Evolutionary conservation across 2,888 invertebrate genomes (phyloP), one percentile per base, ranked within the genome.

Genomic region (Pinctada fucata): DNA sequence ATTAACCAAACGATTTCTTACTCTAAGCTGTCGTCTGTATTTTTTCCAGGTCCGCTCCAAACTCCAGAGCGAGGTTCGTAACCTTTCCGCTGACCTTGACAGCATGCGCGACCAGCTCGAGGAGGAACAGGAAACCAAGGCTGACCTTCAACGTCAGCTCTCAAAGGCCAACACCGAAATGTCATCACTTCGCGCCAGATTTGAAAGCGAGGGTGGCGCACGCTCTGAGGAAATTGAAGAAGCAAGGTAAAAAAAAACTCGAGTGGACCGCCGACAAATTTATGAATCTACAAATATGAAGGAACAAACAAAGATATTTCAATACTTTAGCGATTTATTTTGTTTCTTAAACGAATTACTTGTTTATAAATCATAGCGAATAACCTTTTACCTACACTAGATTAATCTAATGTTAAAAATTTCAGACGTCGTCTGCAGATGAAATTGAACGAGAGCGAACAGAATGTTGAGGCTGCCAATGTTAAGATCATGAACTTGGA

Each of bases 31-130:
- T 31, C 31, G 31, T 31, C 31, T 31, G 31, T 31, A 31, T 31
- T 31, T 31, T 31, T 58, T 58, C 50, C 51, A 90, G 89, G 84
- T 85, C 73, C 87, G 89, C 76, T 84, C 88, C 85, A 93, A 92
- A 84, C 85, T 91, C 74, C 91, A 92, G 88, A 89, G 90, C 94
- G 99, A 99, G 94, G 97, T 97, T 96, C 97, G 99, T 94, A 99
- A 99, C 95, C 94, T 99, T 94, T 97, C 97, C 94, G 97, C 99
- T 95, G 99, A 99, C 94, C 94, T 99, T 94, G 99, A 99, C 94
- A 97, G 97, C 94, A 96, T 99, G 93, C 97, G 99, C 92, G 99
- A 99, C 94, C 98, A 99, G 94, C 96, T 99, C 88, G 99, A 99
- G 93, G 99, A 99, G 93, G 99, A 99, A 94, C 97, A 97, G 87